Percentiles rank a stretch among this genome's conserved stretches.
These are phyloP conservation scores for Orestias chungarensis DNA, from an alignment of 2,797 vertebrate genomes.

Conservation along the genomic window DNA sequence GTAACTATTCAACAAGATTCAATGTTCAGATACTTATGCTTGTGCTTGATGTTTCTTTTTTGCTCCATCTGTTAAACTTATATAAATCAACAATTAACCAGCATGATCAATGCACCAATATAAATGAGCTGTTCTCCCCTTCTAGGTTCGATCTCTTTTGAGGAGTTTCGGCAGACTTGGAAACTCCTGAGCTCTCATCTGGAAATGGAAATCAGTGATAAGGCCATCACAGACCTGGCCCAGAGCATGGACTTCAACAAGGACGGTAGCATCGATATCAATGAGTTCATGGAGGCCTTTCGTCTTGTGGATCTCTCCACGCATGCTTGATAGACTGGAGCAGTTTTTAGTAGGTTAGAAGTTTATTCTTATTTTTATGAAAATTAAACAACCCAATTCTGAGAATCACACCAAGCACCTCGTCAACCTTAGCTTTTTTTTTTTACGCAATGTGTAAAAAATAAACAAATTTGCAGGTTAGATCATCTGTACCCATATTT, in stretches of 20 bases:
- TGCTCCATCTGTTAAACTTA: neutral
- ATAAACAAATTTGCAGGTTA: neutral
- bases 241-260: conserved; percentile 96
- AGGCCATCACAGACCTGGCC: conserved; percentile 85
- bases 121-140: neutral
- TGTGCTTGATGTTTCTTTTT: neutral
- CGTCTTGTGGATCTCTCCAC: conserved; percentile 83
- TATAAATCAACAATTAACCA: neutral
- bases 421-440: neutral
- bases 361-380: neutral
- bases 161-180: conserved; percentile 93
- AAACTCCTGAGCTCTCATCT: conserved; percentile 92
- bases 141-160: conserved; percentile 89
- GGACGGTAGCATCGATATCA: conserved; percentile 95
- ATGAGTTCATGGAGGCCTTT: conserved; percentile 96
- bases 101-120: too few relatives aligned
- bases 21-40: neutral
- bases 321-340: conserved; percentile 26
- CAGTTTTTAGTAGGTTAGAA: neutral
- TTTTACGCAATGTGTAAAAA: neutral
- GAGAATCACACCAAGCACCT: neutral
- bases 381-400: neutral
- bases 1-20: neutral
- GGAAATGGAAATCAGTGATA: conserved; percentile 83
- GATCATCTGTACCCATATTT: neutral